phyloP scores from a whole-genome alignment of 2,888 invertebrate genomes.

The Agrenia bidenticulata region DNA sequence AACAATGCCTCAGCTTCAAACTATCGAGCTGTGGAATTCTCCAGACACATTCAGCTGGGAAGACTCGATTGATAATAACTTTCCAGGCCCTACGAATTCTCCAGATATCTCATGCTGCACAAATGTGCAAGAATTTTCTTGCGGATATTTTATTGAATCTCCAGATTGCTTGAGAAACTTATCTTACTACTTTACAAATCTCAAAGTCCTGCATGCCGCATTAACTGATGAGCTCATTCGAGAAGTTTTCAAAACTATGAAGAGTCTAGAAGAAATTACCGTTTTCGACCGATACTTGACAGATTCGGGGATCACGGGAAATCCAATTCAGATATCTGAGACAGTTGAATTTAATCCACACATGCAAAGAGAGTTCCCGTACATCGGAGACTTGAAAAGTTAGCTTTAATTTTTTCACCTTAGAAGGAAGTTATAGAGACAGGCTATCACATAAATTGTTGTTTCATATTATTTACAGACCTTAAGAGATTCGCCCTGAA shows the following conservation, averaged over 20 bases:
- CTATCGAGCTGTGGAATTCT: slow-evolving; percentile 28
- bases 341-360: slow-evolving; percentile 20
- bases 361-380: slow-evolving; percentile 27
- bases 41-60: slow-evolving; percentile 39
- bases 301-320: slow-evolving; percentile 41
- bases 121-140: slow-evolving; percentile 19
- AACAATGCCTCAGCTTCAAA: slow-evolving; percentile 21
- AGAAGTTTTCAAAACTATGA: slow-evolving; percentile 30
- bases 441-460: background rate
- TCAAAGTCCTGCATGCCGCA: slow-evolving; percentile 31
- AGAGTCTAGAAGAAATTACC: slow-evolving; percentile 38
- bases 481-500: slow-evolving; percentile 35
- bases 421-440: background rate
- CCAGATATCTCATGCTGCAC: background rate
- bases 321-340: slow-evolving; percentile 21
- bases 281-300: slow-evolving; percentile 41
- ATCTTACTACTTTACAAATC: slow-evolving; percentile 25
- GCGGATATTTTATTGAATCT: slow-evolving; percentile 26
- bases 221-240: slow-evolving; percentile 39
- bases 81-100: background rate
- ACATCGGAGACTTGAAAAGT: slow-evolving; percentile 46
- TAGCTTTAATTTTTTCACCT: slow-evolving; percentile 5
- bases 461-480: slow-evolving; percentile 16
- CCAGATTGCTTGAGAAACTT: slow-evolving; percentile 10
- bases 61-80: slow-evolving; percentile 12